Base-by-base conservation (phyloP, 1,140 invertebrate species). In the Neodiprion pinetum region DNA sequence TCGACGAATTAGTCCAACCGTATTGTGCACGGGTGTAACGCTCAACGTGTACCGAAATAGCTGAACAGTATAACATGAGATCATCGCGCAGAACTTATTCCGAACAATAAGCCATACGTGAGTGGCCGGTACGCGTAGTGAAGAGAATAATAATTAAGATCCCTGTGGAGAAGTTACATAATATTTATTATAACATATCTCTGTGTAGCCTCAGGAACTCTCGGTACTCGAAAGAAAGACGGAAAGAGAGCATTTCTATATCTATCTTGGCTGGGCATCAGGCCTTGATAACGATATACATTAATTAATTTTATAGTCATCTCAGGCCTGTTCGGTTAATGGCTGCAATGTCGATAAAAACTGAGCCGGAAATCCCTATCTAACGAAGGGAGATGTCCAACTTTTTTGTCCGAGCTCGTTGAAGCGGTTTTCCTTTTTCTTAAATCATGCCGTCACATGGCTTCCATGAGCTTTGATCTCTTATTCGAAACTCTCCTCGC, bases 371-470 rank as follows among this genome's bases (percentile, higher is more conserved):
- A 61, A 17, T 61, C n/a, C 7, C 28, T 40, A 40, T 40, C 28
- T 40, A 40, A 40, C 28, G 28, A 40, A 40, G 28, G 28, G 28
- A 40, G 28, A 40, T 40, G 28, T 40, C 28, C 28, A 40, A 40
- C 28, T 40, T 40, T 40, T 40, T 40, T 40, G 28, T 40, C 28
- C 1, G 28, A 40, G 28, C 28, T 40, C 28, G 28, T 40, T 40
- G 28, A 2, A 40, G 28, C 28, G 5, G 28, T 40, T 40, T 40
- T 40, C 5, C 28, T 40, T 40, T 40, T 40, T 40, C 28, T 40
- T 40, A 40, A 40, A 40, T 40, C 28, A 40, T 69, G 21, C 67
- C 72, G 70, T 74, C 67, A 74, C 70, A 21, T 67, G 14, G 49
- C 67, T 14, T 67, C 66, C 49, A 68, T 67, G 66, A 67, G 23